Evolutionary conservation across 1,140 invertebrate species (phyloP), one percentile per base, ranked within the genome.

Genomic region (Bradynema listronoti): DNA sequence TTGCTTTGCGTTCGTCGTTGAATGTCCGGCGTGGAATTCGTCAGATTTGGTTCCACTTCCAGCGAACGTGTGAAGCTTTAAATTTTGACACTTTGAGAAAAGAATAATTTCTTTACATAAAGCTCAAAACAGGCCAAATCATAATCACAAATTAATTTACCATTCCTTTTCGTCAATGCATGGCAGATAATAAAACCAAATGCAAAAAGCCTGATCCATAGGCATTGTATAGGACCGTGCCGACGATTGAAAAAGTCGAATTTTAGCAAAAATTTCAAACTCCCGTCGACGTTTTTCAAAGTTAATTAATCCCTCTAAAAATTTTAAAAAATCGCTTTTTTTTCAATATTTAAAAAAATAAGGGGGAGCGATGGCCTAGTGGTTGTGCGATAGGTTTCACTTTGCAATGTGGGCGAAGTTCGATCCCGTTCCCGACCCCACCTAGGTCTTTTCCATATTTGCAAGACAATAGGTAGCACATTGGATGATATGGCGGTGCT

Each of bases 231-330:
- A 98, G 1, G 91, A 90, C 78, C 94, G 92, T 0, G 93, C 91
- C n/a, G 94, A 90, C 9, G 90, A 90, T 80, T 98, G 94, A 4
- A 96, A 82, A 52, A 98, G 80, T 79, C 93, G 89, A 45, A 98
- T 92, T 78, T 87, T 92, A 0, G 94, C 94, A 30, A 99, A 81
- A 41, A 98, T 89, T 81, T 99, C 94, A 80, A 98, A 99, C 81
- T 99, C 94, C 82, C 96, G 96, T 61, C 92, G 81, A 61, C 89
- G 85, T 80, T 99, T 98, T 78, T 98, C 93, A 79, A 99, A 97
- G 80, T 99, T 99, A 34, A 98, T 94, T 1, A 98, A 81, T 61
- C 87, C 87, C 27, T 81, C 71, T 50, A 24, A 55, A 55, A 56
- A n/a, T n/a, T n/a, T n/a, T n/a, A n/a, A n/a, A n/a, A n/a, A n/a